These are phyloP conservation scores for Lithobius niger DNA, from an alignment of 1,140 invertebrate species.

Conservation along the genomic window DNA sequence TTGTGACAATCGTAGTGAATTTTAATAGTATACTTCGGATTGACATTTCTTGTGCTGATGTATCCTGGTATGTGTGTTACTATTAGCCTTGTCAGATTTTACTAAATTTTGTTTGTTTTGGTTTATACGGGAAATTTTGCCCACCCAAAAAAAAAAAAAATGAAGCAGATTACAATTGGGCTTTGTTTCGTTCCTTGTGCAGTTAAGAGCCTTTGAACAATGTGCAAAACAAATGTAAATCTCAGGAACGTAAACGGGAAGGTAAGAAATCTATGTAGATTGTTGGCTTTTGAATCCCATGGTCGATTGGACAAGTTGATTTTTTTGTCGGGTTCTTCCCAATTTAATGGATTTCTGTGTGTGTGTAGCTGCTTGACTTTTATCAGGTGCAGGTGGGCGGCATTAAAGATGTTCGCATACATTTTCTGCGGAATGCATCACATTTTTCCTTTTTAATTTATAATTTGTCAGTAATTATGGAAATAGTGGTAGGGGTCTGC, in stretches of 20 bases:
- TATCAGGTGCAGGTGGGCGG: too few species aligned
- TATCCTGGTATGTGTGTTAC: conserved; percentile 5
- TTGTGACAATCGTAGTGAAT: too few species aligned
- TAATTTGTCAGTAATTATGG: too few species aligned
- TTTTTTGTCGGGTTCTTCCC: too few species aligned
- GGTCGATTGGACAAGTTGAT: too few species aligned
- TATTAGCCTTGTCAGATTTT: background rate
- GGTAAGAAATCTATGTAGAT: conserved; percentile 3
- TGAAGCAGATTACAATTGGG: conserved; percentile 1
- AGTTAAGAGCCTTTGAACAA: conserved; percentile 10
- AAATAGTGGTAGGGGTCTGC: too few species aligned
- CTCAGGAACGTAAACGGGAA: conserved; percentile 3
- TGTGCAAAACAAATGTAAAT: conserved; percentile 10
- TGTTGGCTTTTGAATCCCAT: conserved; percentile 2
- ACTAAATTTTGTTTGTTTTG: background rate
- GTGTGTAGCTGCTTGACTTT: too few species aligned
- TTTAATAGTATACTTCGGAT: too few species aligned
- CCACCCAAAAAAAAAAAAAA: background rate
- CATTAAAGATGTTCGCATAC: too few species aligned
- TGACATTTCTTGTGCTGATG: conserved; percentile 18
- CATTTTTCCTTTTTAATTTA: too few species aligned
- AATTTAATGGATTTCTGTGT: too few species aligned
- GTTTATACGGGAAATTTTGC: background rate
- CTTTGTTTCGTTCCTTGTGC: conserved; percentile 9
- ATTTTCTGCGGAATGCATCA: too few species aligned